Base-by-base conservation (phyloP, 2,797 vertebrate genomes). In the Takifugu rubripes region DNA sequence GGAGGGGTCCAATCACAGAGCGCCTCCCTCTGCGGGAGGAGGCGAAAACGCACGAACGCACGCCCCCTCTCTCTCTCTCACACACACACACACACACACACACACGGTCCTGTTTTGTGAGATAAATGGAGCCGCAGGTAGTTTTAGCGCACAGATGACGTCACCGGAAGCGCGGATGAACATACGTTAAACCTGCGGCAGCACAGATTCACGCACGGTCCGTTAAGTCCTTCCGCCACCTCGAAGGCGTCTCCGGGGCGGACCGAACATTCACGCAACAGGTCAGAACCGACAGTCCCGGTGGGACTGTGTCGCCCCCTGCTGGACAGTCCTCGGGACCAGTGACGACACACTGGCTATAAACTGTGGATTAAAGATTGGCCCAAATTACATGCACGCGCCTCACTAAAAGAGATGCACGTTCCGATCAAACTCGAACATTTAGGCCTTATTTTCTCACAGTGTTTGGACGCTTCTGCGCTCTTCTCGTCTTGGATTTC, bases 251-350 rank as follows among this genome's bases (percentile, higher is more conserved):
- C 52, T 57, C 56, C 11, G 48, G 42, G 52, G 29, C 46, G 50
- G 47, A 16, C 11, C 15, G 12, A 36, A 49, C 0, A n/a, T 42
- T 15, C 11, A 50, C 15, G 44, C 55, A 71, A 40, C 60, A 59
- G 26, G 25, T 52, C 55, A n/a, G 27, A 47, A n/a, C 8, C 43
- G n/a, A 27, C 42, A 36, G 36, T 40, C 36, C 11, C 2, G 33
- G 8, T 3, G 8, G 33, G 9, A 9, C 33, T 12, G 36, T 70
- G 27, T 67, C 81, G 88, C 87, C 87, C 83, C 82, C 87, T 89
- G 31, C 84, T 89, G 88, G 88, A 79, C 68, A 9, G 6, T 46
- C 16, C n/a, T 62, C 49, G 9, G 26, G 46, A 48, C 17, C 29
- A 1, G 12, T 12, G 7, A 48, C 5, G 3, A 49, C 25, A 6